Conservation (phyloP, 1,140 invertebrate genomes). For the Coelopa frigida region DNA sequence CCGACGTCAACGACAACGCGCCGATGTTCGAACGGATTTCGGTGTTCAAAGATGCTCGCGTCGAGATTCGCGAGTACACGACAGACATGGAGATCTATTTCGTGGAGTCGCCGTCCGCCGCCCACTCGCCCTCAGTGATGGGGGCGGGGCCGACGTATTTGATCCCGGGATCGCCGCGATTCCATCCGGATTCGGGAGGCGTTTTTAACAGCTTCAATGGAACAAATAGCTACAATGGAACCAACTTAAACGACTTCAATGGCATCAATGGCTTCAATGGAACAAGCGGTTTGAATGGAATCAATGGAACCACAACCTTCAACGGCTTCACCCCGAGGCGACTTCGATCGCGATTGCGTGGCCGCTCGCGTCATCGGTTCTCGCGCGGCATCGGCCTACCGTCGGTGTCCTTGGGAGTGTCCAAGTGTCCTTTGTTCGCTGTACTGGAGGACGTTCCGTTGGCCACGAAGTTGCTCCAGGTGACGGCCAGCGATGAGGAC, state of each 20-base stretch:
- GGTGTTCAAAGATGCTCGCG: conserved; percentile 56
- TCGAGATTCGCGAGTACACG: conserved; percentile 56
- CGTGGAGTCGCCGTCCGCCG: conserved; percentile 30
- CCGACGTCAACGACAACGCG: conserved; percentile 79
- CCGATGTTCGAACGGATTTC: conserved; percentile 63
- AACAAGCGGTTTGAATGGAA: too few species aligned
- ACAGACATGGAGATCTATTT: conserved; percentile 51
- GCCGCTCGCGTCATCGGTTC: conserved; percentile 10
- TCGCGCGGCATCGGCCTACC: conserved; percentile 7
- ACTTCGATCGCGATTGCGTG: conserved; percentile 1
- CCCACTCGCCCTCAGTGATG: conserved; percentile 28
- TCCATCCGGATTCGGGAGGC: conserved; percentile 22
- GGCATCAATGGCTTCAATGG: conserved; percentile 10
- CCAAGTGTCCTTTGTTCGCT: conserved; percentile 52
- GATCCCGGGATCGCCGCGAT: conserved; percentile 33
- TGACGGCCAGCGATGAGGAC: conserved; percentile 79
- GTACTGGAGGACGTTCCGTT: conserved; percentile 72
- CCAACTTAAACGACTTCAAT: too few species aligned
- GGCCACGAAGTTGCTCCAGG: conserved; percentile 64
- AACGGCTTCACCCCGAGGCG: too few species aligned
- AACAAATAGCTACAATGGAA: too few species aligned
- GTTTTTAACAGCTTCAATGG: conserved; percentile 10
- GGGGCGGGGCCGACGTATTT: conserved; percentile 34
- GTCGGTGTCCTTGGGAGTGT: too few species aligned
- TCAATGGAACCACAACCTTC: too few species aligned